Evolutionary conservation across 2,797 vertebrate genomes (phyloP).

Genomic region (Tenualosa ilisha): DNA sequence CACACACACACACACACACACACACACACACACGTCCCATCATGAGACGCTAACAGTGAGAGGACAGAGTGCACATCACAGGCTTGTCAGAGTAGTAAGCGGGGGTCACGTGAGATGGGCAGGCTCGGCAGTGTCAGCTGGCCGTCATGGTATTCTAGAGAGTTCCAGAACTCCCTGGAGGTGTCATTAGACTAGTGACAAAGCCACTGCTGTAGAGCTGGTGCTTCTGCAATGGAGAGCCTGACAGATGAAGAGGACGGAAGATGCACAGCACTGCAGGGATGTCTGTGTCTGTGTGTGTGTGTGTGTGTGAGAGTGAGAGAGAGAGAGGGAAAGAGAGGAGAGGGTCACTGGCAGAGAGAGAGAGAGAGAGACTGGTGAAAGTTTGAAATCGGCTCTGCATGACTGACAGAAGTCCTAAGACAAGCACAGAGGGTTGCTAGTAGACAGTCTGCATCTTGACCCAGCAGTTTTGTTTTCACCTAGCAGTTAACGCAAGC

Average conservation of each 20-base stretch:
- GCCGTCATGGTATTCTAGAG: slow-evolving; percentile 64
- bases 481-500: background rate
- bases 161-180: slow-evolving; percentile 65
- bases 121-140: slow-evolving; percentile 53
- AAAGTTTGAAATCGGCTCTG: background rate
- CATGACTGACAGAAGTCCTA: background rate
- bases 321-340: too few relatives aligned
- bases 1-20: background rate
- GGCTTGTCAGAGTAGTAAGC: slow-evolving; percentile 53
- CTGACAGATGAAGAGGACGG: background rate
- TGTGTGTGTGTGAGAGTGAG: too few relatives aligned
- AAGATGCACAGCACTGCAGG: background rate
- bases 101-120: slow-evolving; percentile 52
- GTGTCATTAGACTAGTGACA: slow-evolving; percentile 70
- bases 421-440: background rate
- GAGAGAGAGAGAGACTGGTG: background rate
- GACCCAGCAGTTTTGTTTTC: background rate
- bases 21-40: slow-evolving; percentile 13
- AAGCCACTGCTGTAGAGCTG: slow-evolving; percentile 29
- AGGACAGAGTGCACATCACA: slow-evolving; percentile 50
- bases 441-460: background rate
- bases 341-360: background rate
- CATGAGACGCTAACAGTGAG: slow-evolving; percentile 52
- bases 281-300: too few relatives aligned
- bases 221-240: background rate